phyloP scores from a whole-genome alignment of 2,113 vertebrate species.

The Ameiurus melas region DNA sequence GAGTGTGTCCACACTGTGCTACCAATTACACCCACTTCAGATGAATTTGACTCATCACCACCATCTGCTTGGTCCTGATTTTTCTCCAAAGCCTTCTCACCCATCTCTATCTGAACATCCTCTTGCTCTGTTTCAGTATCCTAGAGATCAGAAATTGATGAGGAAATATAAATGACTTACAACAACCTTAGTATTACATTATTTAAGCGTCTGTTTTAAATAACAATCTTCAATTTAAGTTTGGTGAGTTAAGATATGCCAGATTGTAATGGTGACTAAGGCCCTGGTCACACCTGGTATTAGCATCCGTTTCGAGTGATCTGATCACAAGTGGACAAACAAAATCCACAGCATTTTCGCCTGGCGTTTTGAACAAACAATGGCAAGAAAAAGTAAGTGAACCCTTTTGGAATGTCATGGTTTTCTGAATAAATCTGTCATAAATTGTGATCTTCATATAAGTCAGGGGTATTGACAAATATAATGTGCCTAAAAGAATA shows the following conservation, averaged over 20 bases:
- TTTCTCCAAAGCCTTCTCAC: constrained; percentile 44
- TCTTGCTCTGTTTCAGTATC: constrained; percentile 25
- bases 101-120: constrained; percentile 37
- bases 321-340: neutral
- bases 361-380: neutral
- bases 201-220: neutral
- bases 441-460: no score
- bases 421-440: no score
- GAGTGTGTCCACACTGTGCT: constrained; percentile 14
- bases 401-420: no score
- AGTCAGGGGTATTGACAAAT: no score
- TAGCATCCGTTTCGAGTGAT: neutral
- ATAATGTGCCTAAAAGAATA: no score
- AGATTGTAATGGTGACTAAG: neutral
- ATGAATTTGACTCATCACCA: constrained; percentile 27
- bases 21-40: constrained; percentile 25
- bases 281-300: neutral
- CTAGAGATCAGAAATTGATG: constrained; percentile 17
- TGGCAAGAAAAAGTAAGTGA: no score
- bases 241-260: neutral
- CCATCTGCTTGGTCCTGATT: constrained; percentile 35
- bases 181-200: neutral
- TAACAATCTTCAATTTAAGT: neutral
- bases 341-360: neutral
- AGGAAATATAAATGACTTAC: neutral